Conservation (phyloP, 1,140 invertebrate genomes). For the Nebria ingens region DNA sequence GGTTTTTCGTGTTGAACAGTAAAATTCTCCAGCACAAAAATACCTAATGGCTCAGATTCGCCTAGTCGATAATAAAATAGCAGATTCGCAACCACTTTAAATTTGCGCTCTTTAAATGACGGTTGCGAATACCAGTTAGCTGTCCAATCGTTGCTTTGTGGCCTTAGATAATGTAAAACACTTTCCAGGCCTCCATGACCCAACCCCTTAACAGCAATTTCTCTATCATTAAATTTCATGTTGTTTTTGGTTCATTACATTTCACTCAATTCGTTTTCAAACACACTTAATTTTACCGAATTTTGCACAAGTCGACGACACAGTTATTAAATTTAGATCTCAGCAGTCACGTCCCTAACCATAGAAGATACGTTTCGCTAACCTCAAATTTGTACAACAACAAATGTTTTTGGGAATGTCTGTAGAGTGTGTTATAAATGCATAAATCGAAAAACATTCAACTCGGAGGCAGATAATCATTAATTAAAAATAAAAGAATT, state of each 20-base stretch:
- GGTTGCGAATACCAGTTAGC: constrained; percentile 33
- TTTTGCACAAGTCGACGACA: neutral
- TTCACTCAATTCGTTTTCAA: neutral
- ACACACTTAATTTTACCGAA: neutral
- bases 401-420: constrained; percentile 1
- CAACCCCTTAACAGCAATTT: constrained; percentile 25
- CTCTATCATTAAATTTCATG: constrained; percentile 32
- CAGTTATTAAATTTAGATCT: constrained; percentile 2
- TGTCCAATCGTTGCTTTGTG: constrained; percentile 30
- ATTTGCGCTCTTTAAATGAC: constrained; percentile 31
- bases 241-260: neutral
- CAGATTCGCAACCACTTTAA: constrained; percentile 30
- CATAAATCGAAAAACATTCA: neutral
- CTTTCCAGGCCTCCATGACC: constrained; percentile 27
- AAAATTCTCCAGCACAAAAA: constrained; percentile 31
- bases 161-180: constrained; percentile 30
- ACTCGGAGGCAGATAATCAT: neutral
- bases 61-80: constrained; percentile 30
- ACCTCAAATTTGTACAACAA: neutral
- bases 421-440: neutral
- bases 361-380: neutral
- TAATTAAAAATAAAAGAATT: neutral
- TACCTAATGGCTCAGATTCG: constrained; percentile 28
- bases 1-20: constrained; percentile 30
- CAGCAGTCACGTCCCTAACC: neutral